phyloP scores from a whole-genome alignment of 2,888 invertebrate species.

The Trichopoda pennipes region DNA sequence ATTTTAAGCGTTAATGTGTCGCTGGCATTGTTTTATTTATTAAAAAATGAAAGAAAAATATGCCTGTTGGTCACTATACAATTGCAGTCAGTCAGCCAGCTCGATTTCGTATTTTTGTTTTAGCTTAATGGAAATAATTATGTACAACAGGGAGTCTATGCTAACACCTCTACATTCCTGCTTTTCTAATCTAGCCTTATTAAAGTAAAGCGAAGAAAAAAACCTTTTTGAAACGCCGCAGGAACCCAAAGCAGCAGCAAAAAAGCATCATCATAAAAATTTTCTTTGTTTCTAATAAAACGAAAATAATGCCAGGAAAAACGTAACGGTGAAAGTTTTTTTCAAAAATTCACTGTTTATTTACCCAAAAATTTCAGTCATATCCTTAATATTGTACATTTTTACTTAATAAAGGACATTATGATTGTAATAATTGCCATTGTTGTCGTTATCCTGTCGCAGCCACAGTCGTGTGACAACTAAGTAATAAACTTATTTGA shows the following conservation, averaged over 20 bases:
- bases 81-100: constrained; percentile 10
- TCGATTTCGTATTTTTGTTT: constrained; percentile 13
- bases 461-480: constrained; percentile 13
- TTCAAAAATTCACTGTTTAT: constrained; percentile 60
- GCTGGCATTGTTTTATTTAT: constrained; percentile 75
- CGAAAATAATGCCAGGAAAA: constrained; percentile 54
- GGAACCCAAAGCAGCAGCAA: constrained; percentile 31
- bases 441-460: constrained; percentile 43
- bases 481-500: constrained; percentile 73
- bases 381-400: constrained; percentile 41
- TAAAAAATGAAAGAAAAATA: background rate
- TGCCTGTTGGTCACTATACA: constrained; percentile 36
- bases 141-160: constrained; percentile 57
- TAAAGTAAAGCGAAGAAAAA: constrained; percentile 3
- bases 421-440: constrained; percentile 70
- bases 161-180: constrained; percentile 19
- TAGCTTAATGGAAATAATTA: constrained; percentile 66
- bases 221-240: constrained; percentile 63
- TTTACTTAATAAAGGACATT: constrained; percentile 58
- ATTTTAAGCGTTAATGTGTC: constrained; percentile 76
- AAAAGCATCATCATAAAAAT: constrained; percentile 56
- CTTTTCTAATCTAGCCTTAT: constrained; percentile 46
- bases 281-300: constrained; percentile 56
- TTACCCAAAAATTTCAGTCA: constrained; percentile 53
- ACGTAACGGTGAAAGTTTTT: constrained; percentile 17